Evolutionary conservation across 30 jellyfish, hydroid and myxozoan genomes (phyloP), one percentile per base, ranked within the genome.

Genomic region (Aurelia coerulea): DNA sequence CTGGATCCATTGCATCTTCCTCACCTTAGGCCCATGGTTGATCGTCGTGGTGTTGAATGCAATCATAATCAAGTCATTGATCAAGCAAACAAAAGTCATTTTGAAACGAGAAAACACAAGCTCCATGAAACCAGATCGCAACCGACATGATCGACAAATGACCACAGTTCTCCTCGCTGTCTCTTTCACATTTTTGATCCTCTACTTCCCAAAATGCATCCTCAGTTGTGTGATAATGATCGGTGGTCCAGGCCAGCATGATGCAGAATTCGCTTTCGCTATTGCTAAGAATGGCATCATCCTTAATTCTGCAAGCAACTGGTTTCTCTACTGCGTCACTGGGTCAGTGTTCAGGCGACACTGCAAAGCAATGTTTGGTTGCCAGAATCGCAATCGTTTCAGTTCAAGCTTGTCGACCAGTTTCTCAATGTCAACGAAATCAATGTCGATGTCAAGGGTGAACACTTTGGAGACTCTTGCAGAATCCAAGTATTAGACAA

Each of bases 1-100:
- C 74, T 91, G 98, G 98, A 86, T 86, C 29, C 98, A 91, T 63
- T 91, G 98, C 93, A 91, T 91, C 68, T 62, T 86, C 51, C 76
- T 91, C 23, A 92, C 87, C 67, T 64, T 91, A 68, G 96, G 73
- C 6, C 98, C 98, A 9, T 91, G 98, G 98, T 80, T 87, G 14
- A 79, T 90, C 5, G 87, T 91, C 37, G 98, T 96, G 31, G 49
- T 84, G 68, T 75, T 91, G 62, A 91, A 91, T 58, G 96, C 92
- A 49, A 51, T 64, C 64, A 91, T 91, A 31, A 82, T 91, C 23
- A 65, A 91, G 86, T 71, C 89, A 7, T 19, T 91, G 78, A 63
- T 85, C 34, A 63, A 70, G 52, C 81, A 88, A 37, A 85, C 94
- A 2, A 85, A 85, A 46, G 65, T 63, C 84, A 76, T 76, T 81